Percentiles rank a stretch among this genome's conserved stretches.
These are phyloP conservation scores for Thripadectes ignobilis DNA, from an alignment of 2,797 vertebrate genomes.

Conservation along the genomic window DNA sequence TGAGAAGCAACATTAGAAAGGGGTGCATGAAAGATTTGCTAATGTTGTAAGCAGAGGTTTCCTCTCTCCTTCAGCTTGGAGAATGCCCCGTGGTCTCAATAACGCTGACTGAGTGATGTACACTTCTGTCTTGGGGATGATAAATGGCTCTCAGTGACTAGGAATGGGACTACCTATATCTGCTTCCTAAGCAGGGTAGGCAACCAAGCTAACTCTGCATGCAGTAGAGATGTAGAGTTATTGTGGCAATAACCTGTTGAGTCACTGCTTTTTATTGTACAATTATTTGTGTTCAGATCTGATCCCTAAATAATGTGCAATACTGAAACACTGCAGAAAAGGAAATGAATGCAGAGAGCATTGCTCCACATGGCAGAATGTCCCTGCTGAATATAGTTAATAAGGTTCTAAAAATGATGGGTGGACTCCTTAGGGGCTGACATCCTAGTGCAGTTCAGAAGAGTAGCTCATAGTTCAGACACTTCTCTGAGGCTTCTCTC, in stretches of 20 bases:
- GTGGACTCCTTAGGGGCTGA: not conserved
- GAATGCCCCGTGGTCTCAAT: not conserved
- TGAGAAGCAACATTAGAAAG: not conserved
- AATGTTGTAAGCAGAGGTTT: not conserved
- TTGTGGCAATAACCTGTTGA: conserved; percentile 53
- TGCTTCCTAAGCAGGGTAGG: not conserved
- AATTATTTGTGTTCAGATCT: conserved; percentile 37
- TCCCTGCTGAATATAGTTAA: conserved; percentile 30
- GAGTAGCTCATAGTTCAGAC: not conserved
- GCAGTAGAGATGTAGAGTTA: conserved; percentile 8
- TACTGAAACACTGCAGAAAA: not conserved
- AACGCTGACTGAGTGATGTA: fast-evolving
- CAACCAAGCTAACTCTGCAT: not conserved
- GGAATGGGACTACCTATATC: not conserved
- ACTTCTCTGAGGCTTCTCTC: not conserved
- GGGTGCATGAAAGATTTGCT: not conserved
- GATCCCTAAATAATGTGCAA: conserved; percentile 26
- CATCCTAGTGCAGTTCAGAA: not conserved
- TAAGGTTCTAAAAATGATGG: conserved; percentile 32
- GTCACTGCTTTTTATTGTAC: conserved; percentile 31
- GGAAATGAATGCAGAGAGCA: conserved; percentile 6
- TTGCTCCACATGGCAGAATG: not conserved
- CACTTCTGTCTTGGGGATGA: not conserved
- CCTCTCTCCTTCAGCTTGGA: not conserved
- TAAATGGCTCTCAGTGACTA: not conserved